Evolutionary conservation across 2,113 vertebrate species (phyloP).

Genomic region (Falco punctatus): DNA sequence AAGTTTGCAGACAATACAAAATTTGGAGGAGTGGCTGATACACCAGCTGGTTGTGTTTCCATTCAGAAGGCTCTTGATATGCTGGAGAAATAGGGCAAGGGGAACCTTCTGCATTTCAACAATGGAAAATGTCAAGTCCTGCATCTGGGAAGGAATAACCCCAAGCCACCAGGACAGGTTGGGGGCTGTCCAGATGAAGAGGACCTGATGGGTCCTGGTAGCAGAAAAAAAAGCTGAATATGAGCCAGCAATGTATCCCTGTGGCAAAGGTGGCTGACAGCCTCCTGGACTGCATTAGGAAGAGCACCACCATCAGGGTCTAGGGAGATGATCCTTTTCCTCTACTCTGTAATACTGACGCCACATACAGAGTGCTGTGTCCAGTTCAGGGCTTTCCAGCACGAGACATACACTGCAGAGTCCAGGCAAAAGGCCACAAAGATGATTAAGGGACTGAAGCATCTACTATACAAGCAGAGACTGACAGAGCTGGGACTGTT

Average conservation of each 20-base stretch:
- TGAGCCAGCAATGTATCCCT: neutral
- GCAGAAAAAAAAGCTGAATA: neutral
- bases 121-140: neutral
- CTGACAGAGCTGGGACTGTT: neutral
- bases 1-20: neutral
- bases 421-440: neutral
- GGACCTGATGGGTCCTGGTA: neutral
- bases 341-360: neutral
- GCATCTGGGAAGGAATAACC: neutral
- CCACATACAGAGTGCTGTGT: neutral
- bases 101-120: neutral
- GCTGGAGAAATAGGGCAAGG: neutral
- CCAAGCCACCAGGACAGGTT: neutral
- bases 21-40: neutral
- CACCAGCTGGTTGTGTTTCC: neutral
- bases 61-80: neutral
- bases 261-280: neutral
- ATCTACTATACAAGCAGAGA: neutral
- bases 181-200: neutral
- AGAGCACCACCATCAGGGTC: neutral
- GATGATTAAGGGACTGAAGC: neutral
- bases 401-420: neutral
- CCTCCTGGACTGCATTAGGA: neutral
- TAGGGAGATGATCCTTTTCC: neutral
- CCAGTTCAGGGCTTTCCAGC: neutral